phyloP scores from a whole-genome alignment of 2,113 vertebrate species.

The Bos javanicus region DNA sequence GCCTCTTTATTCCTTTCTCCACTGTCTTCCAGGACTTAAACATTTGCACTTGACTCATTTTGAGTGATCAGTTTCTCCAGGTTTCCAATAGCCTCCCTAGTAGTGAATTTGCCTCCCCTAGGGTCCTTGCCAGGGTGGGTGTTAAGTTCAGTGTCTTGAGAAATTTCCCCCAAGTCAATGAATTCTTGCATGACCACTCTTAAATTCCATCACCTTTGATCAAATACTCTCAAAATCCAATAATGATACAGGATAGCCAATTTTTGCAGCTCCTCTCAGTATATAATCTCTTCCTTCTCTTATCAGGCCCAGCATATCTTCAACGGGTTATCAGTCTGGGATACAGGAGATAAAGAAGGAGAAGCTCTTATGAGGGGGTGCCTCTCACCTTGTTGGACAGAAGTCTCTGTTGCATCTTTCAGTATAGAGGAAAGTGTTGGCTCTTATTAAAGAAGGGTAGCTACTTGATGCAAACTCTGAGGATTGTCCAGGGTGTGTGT shows the following conservation, averaged over 20 bases:
- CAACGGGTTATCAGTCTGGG: not conserved
- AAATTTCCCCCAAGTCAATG: not conserved
- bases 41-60: not conserved
- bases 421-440: not conserved
- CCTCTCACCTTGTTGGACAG: not conserved
- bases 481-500: not conserved
- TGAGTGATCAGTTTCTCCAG: not conserved
- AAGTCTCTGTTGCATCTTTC: not conserved
- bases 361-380: not conserved
- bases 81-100: not conserved
- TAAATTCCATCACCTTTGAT: not conserved
- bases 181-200: not conserved
- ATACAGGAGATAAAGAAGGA: not conserved
- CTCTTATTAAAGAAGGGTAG: not conserved
- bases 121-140: not conserved
- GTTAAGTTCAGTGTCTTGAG: not conserved
- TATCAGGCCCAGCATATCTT: not conserved
- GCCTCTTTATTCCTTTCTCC: not conserved
- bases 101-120: not conserved
- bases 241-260: not conserved
- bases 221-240: not conserved
- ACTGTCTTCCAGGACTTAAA: not conserved
- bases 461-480: not conserved
- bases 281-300: not conserved
- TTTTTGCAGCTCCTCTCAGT: not conserved